Evolutionary conservation across 2,888 invertebrate genomes (phyloP), one percentile per base, ranked within the genome.

Genomic region (Geotrupes spiniger): DNA sequence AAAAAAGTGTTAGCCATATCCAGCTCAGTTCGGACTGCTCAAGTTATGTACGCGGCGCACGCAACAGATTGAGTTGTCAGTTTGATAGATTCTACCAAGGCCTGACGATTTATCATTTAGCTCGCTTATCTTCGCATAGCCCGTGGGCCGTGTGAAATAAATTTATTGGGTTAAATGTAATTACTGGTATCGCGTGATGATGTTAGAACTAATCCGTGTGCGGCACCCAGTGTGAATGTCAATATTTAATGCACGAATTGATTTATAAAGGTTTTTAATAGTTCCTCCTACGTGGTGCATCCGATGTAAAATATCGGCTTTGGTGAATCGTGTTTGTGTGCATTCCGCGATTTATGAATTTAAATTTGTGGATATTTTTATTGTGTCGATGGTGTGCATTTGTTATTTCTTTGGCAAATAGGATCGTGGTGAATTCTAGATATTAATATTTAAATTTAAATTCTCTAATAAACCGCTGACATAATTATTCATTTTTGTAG

Each of bases 81-180:
- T 61, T 61, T 65, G 66, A 68, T 68, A 64, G 63, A 69, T 68
- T 63, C 56, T 57, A 58, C 56, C 59, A 53, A 57, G 60, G 55
- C 52, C 54, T 42, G 55, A 55, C 64, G 55, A 68, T 69, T 66
- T 66, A 69, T 68, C 67, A 67, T 62, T 55, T 48, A 47, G 51
- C 47, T 52, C 36, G 44, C 48, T 52, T 49, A 52, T 58, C 54
- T 58, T 60, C 52, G 57, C 58, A 51, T 55, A 63, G 60, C 54
- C 60, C 62, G 63, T 63, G 61, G 66, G 65, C 63, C 69, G 68
- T 67, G 69, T 67, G 67, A 69, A 66, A 65, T 64, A 65, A 64
- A 66, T 66, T 65, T 66, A 66, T 66, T 64, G 54, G 64, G 62
- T 63, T 63, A 63, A 57, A 56, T 57, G 60, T 63, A 64, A 65